Base-by-base conservation (phyloP, 2,888 invertebrate genomes). In the Sarcophaga variegata region DNA sequence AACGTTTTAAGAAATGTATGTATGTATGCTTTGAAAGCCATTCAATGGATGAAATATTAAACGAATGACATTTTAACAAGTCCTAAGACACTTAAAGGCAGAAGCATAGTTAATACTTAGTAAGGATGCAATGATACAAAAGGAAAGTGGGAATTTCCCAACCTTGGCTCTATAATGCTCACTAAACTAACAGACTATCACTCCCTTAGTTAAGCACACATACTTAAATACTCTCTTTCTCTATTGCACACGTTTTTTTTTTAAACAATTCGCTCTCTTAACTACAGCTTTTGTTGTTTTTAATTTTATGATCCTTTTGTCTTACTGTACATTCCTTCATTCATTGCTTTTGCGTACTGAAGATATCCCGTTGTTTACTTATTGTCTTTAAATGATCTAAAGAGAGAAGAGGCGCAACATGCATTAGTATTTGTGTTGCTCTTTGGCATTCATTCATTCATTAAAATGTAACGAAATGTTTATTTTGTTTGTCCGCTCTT, bases 1-100 rank as follows among this genome's bases (percentile, higher is more conserved):
- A 70, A 47, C 25, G 69, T 63, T 62, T 25, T 20, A 60, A 37
- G 77, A 69, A 78, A 45, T 60, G 22, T 37, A 6, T 37, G 8
- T 37, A 10, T 37, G 8, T 37, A 10, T 37, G 8, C 37, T 37
- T 37, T 37, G 37, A 10, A 37, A 37, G 37, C 25, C 2, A 37
- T 37, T 37, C 37, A 37, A 25, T 11, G n/a, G 8, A 67, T 12
- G 25, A 54, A 75, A 78, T 69, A 67, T 70, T 17, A 80, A 81
- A 88, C 91, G 92, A 92, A 92, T 93, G 92, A 93, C 90, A 89
- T 91, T 92, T 90, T 93, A 92, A 93, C 92, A 92, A 91, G 91
- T 88, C 81, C 71, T 80, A 82, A 86, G 8, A 10, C 37, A 10
- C 3, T 8, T 37, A 37, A 37, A 37, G 37, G 37, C 37, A 37